phyloP scores from a whole-genome alignment of 2,113 vertebrate species.

The Hepsetus odoe region DNA sequence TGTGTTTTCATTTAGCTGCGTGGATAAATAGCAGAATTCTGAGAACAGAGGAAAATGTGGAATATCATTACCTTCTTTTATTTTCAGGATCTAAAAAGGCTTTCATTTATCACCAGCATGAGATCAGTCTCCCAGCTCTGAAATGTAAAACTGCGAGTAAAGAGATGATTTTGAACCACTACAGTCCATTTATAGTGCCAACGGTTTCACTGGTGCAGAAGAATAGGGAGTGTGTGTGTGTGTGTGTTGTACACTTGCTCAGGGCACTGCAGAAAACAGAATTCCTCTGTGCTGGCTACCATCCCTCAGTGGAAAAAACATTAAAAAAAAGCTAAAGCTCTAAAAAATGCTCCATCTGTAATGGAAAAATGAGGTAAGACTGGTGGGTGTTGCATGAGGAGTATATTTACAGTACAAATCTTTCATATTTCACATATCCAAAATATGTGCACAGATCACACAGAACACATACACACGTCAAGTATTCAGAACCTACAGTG shows the following conservation, averaged over 20 bases:
- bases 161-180: background rate
- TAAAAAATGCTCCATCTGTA: background rate
- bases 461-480: background rate
- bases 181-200: background rate
- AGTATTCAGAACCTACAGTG: too few species aligned
- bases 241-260: background rate
- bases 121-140: conserved; percentile 14
- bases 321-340: conserved; percentile 19
- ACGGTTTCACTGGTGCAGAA: background rate
- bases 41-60: conserved; percentile 38
- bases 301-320: conserved; percentile 37
- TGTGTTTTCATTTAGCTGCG: conserved; percentile 53
- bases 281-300: conserved; percentile 30
- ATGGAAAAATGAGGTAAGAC: background rate
- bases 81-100: conserved; percentile 26
- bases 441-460: conserved; percentile 1
- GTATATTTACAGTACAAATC: background rate
- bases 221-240: background rate
- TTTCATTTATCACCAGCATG: conserved; percentile 24
- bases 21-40: conserved; percentile 53
- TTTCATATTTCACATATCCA: background rate
- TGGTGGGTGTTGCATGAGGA: background rate
- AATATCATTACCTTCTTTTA: conserved; percentile 46
- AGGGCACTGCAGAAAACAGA: background rate
- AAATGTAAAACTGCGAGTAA: conserved; percentile 18